Conservation (phyloP, 2,113 vertebrate genomes). For the Thalassarche chlororhynchos region DNA sequence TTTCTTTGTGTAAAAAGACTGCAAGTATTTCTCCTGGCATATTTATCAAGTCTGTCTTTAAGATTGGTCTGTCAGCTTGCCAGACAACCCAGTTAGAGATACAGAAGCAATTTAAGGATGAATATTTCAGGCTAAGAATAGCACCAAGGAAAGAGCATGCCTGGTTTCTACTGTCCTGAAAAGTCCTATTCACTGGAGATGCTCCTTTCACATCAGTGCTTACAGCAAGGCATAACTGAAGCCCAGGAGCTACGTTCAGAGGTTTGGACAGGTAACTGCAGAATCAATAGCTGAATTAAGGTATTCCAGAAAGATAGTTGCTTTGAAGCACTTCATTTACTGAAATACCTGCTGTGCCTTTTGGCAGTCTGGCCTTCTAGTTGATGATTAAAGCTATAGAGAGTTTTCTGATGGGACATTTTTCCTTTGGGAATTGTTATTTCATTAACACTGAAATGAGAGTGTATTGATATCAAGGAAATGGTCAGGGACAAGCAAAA, state of each 20-base stretch:
- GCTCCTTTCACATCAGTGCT: neutral
- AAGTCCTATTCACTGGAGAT: neutral
- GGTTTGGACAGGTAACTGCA: neutral
- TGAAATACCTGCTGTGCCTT: neutral
- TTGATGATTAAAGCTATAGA: neutral
- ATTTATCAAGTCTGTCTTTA: conserved; percentile 15
- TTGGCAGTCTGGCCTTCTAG: neutral
- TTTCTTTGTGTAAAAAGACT: neutral
- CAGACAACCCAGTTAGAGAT: conserved; percentile 4
- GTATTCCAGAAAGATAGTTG: neutral
- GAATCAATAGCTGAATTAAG: neutral
- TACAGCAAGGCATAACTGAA: neutral
- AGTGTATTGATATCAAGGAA: neutral
- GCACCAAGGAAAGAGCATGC: neutral
- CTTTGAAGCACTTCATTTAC: neutral
- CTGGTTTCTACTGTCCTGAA: neutral
- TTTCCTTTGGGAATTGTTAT: neutral
- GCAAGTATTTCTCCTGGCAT: neutral
- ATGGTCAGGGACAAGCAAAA: neutral
- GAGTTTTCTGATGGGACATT: neutral
- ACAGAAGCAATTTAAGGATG: conserved; percentile 8
- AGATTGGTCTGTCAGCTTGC: conserved; percentile 13
- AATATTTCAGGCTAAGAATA: conserved; percentile 13
- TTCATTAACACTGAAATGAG: neutral
- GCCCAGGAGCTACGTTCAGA: neutral